Percentiles rank a stretch among this genome's conserved stretches.
These are phyloP conservation scores for Melinopterus prodromus DNA, from an alignment of 2,888 invertebrate species.

Conservation along the genomic window DNA sequence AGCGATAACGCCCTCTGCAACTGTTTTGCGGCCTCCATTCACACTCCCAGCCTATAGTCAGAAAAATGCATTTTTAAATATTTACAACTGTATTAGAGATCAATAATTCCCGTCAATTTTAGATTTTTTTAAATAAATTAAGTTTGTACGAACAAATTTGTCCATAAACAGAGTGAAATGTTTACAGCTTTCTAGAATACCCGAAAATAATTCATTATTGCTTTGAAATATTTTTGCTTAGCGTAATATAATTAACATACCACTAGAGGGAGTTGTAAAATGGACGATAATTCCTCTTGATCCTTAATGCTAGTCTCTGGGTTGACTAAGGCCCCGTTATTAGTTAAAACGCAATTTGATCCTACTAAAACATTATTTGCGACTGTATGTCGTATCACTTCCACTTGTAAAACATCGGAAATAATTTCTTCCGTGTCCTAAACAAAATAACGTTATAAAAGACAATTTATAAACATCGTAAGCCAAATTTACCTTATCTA, in stretches of 20 bases:
- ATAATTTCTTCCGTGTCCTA: slow-evolving; percentile 94
- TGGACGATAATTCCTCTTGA: slow-evolving; percentile 94
- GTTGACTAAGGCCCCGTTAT: slow-evolving; percentile 96
- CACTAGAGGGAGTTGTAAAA: slow-evolving; percentile 96
- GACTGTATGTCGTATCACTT: slow-evolving; percentile 96
- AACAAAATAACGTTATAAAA: slow-evolving; percentile 27
- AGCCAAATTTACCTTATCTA: slow-evolving; percentile 79
- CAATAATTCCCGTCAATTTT: no score
- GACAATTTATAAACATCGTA: neutral
- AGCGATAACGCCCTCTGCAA: slow-evolving; percentile 95
- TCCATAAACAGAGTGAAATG: no score
- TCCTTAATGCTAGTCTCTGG: slow-evolving; percentile 94
- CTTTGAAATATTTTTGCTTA: neutral
- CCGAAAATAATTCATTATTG: slow-evolving; percentile 26
- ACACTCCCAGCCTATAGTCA: slow-evolving; percentile 86
- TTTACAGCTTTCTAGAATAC: neutral
- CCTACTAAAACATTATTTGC: slow-evolving; percentile 96
- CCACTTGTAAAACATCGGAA: slow-evolving; percentile 93
- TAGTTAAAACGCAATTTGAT: slow-evolving; percentile 92
- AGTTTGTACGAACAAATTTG: no score
- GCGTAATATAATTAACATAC: slow-evolving; percentile 67
- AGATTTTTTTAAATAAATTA: no score
- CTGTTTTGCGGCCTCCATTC: slow-evolving; percentile 95
- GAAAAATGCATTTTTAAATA: neutral
- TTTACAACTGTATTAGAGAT: neutral